Base-by-base conservation (phyloP, 2,113 vertebrate genomes). In the Jaculus jaculus region DNA sequence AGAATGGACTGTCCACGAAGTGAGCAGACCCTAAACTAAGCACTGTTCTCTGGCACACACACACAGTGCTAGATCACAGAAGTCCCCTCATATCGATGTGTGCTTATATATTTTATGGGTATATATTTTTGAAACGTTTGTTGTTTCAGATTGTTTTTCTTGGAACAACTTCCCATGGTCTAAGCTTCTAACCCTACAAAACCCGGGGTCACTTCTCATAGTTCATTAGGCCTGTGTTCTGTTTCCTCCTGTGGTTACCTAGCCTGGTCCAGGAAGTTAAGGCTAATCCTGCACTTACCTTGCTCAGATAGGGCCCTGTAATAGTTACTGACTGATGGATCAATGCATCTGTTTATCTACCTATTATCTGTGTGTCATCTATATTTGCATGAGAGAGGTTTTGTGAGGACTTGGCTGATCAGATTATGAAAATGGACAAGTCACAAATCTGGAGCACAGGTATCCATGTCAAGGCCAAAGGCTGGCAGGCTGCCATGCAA, bases 61-160 rank as follows among this genome's bases (percentile, higher is more conserved):
- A 69, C 37, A 69, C 34, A 80, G 84, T 69, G 54, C 42, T 78
- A 85, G 47, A n/a, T 10, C 37, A 78, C 81, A 69, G 63, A 80
- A 16, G 24, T 32, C 30, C 34, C 32, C 32, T 60, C 84, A 73
- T 37, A 77, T 58, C 21, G 71, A 47, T 13, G 7, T 65, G 21
- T 87, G 47, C 21, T 23, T 39, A 51, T 60, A 21, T 20, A 39
- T 89, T 65, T 79, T 10, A 24, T 84, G 39, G 79, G 26, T 58
- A 28, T 26, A 8, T 68, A 32, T 80, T 87, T 87, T 4, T 87
- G 72, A 77, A 39, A 66, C 11, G 42, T 68, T 68, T 90, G 16
- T 84, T 18, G 79, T 85, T 95, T 84, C 3, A 42, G 32, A 60
- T 81, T 93, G 3, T 84, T 86, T 91, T 74, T 63, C 65, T 74